Evolutionary conservation across 2,888 invertebrate genomes (phyloP), one percentile per base, ranked within the genome.

Genomic region (Labia minor): DNA sequence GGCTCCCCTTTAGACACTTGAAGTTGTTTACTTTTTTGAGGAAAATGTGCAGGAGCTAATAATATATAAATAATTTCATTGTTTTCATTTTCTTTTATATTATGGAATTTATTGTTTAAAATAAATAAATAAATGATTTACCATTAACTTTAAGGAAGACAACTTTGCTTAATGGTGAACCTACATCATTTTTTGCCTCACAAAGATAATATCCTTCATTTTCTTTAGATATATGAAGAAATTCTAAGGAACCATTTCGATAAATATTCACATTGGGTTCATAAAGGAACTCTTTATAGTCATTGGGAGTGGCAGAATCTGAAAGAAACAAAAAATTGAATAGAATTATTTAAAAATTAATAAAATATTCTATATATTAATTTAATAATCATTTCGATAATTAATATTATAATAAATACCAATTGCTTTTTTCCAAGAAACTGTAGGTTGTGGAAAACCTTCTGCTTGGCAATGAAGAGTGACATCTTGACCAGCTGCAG

Each of bases 121-220:
- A 10, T 18, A 14, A 4, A n/a, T n/a, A n/a, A n/a, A n/a, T n/a
- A n/a, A n/a, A n/a, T n/a, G 63, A 79, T 85, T 81, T 80, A 92
- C 92, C 92, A 77, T 93, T 92, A 66, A 93, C 92, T 81, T 91
- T 92, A 67, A 93, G 80, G 76, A 89, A 90, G 72, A 95, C 89
- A 66, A 95, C 90, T 80, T 95, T 95, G 81, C 94, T 94, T 68
- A 95, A 86, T 11, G 92, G 94, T 16, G 90, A 87, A 0, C 93
- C 94, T 70, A 95, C 92, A 72, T 89, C 90, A 76, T 95, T 95
- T 74, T 90, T 87, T n/a, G 93, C 92, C 75, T 94, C 93, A 78
- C 95, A 95, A 66, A 95, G 82, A 77, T 93, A 95, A 77, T 91
- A 90, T 0, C 94, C 93, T 78, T 92, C 92, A 76, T 89, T 90